Evolutionary conservation across 2,113 vertebrate species (phyloP).

Genomic region (Callaeas wilsoni): DNA sequence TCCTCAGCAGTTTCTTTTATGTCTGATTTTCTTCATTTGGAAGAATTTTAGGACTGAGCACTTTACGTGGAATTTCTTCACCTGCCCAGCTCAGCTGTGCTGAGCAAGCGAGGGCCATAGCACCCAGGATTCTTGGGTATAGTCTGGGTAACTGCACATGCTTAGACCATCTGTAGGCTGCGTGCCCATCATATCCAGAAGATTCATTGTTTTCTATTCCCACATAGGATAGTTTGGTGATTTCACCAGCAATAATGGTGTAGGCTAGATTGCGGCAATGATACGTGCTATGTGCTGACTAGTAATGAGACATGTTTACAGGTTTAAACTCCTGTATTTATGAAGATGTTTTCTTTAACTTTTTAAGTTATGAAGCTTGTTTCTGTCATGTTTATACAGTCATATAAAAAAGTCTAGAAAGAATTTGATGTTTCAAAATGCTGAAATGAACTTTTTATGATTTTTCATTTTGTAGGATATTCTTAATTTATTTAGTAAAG

Average conservation of each 20-base stretch:
- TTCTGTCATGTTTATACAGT: not conserved
- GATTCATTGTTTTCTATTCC: not conserved
- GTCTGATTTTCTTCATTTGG: not conserved
- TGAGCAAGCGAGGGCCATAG: not conserved
- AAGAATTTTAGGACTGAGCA: not conserved
- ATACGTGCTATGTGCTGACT: not conserved
- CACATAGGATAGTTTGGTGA: not conserved
- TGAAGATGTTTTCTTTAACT: not conserved
- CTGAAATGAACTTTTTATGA: not conserved
- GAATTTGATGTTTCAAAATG: not conserved
- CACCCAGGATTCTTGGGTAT: not conserved
- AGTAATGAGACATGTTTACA: not conserved
- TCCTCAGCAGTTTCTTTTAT: not conserved
- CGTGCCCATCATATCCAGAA: not conserved
- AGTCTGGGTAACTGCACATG: not conserved
- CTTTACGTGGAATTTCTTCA: not conserved
- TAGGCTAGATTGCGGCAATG: not conserved
- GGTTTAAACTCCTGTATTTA: not conserved
- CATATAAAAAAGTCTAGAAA: not conserved
- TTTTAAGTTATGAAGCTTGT: not conserved
- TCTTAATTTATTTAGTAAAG: not conserved
- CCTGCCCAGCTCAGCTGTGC: not conserved
- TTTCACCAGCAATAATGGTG: not conserved
- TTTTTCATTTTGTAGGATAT: not conserved
- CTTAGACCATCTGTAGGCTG: not conserved